phyloP scores from a whole-genome alignment of 2,888 invertebrate species.

The Scotopteryx bipunctaria region DNA sequence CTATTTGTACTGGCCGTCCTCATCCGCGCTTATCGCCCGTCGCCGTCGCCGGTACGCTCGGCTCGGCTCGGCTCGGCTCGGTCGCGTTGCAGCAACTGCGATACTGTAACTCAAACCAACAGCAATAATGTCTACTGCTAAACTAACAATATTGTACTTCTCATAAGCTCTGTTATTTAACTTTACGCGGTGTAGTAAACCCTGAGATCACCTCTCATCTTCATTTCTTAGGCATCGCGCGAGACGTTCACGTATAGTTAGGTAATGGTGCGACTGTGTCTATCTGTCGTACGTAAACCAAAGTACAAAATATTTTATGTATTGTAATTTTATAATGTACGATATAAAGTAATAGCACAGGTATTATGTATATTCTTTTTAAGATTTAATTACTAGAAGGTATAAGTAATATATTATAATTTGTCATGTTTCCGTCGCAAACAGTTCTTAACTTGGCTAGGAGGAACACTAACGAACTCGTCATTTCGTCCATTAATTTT shows the following conservation, averaged over 20 bases:
- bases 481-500: conserved; percentile 83
- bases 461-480: conserved; percentile 82
- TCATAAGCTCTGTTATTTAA: conserved; percentile 57
- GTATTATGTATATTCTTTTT: conserved; percentile 76
- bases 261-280: conserved; percentile 68
- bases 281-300: conserved; percentile 75
- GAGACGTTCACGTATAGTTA: conserved; percentile 60
- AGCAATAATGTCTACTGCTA: conserved; percentile 31
- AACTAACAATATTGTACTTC: conserved; percentile 82
- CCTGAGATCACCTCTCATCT: conserved; percentile 20
- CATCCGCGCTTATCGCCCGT: conserved; percentile 42
- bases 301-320: conserved; percentile 84
- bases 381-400: conserved; percentile 69
- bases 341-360: conserved; percentile 77
- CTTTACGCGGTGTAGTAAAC: conserved; percentile 36
- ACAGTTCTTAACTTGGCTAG: conserved; percentile 78
- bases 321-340: conserved; percentile 80
- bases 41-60: background rate
- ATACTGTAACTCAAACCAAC: conserved; percentile 20
- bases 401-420: conserved; percentile 56
- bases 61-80: conserved; percentile 6
- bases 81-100: conserved; percentile 26
- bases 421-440: conserved; percentile 81
- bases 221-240: conserved; percentile 50
- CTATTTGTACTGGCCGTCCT: conserved; percentile 47